Base-by-base conservation (phyloP, 1,140 invertebrate species). In the Drosophila rufa region DNA sequence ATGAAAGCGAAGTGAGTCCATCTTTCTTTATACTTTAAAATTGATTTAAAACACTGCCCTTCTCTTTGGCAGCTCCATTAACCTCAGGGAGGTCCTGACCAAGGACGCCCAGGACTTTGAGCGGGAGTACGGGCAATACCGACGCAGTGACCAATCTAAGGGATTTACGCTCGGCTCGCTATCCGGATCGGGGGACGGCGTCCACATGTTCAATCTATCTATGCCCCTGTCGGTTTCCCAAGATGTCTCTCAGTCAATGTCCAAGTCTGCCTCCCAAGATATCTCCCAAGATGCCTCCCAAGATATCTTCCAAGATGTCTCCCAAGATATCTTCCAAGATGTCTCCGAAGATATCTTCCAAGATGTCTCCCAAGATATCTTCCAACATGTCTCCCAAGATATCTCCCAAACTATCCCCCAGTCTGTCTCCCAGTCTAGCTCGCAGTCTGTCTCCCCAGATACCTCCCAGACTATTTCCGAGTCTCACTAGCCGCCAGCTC, bases 91-190 rank as follows among this genome's bases (percentile, higher is more conserved):
- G 27, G 48, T 87, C 43, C 33, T 87, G 3, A 84, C 84, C 11
- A 62, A 89, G 51, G 53, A 89, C 19, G 57, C 73, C 6, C 11
- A 51, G 9, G 62, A 80, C 15, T 87, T 84, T 36, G 84, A 87
- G 62, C 53, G 61, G 15, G 83, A 87, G 60, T 87, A 65, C 25
- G 83, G 84, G 30, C 38, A 58, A 0, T 75, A 51, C 5, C 77
- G 80, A 2, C 15, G 59, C 5, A 36, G 22, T 15, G n/a, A 9
- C 5, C 8, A 22, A 8, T n/a, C 46, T n/a, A 17, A 33, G 0
- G 33, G 42, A 9, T 40, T 58, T n/a, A 19, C 38, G 2, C 9
- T 78, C 0, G 45, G n/a, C 7, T 25, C 64, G 0, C 2, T 17
- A 3, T 38, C 50, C 0, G 38, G 38, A 6, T 69, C 47, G 0